These are phyloP conservation scores for Rhizomys pruinosus DNA, from an alignment of 2,113 vertebrate genomes.

Conservation along the genomic window DNA sequence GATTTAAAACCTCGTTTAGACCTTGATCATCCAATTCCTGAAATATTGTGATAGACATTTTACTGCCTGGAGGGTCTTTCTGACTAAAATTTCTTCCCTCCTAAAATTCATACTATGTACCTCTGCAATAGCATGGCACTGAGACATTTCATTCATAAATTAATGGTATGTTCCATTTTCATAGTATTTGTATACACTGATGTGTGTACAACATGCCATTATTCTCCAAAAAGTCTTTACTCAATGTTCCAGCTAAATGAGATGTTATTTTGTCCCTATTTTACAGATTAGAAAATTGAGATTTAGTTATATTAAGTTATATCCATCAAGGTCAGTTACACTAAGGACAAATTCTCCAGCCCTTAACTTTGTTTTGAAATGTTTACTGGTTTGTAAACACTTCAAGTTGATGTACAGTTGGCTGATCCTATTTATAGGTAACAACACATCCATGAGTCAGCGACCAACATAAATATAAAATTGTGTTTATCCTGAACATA, in stretches of 20 bases:
- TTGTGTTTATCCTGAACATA: neutral
- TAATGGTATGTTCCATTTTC: neutral
- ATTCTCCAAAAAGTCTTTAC: slow-evolving; percentile 1
- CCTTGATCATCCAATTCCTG: neutral
- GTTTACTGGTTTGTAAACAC: neutral
- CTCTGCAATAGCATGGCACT: neutral
- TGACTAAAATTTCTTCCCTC: slow-evolving; percentile 14
- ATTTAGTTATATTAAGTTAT: neutral
- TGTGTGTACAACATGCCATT: neutral
- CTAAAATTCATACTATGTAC: neutral
- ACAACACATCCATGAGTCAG: too few species aligned
- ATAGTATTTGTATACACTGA: neutral
- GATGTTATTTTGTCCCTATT: neutral
- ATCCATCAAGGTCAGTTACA: neutral
- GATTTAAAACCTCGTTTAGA: neutral
- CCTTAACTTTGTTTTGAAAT: neutral
- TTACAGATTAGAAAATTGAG: neutral
- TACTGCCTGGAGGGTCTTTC: neutral
- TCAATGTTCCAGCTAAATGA: slow-evolving; percentile 4
- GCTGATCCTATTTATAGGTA: too few species aligned
- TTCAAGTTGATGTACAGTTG: neutral
- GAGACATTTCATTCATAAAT: neutral
- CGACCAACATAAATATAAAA: too few species aligned
- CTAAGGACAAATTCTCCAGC: neutral
- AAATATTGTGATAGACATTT: neutral